Conservation (phyloP, 2,797 vertebrate genomes). For the Garrulus glandarius region DNA sequence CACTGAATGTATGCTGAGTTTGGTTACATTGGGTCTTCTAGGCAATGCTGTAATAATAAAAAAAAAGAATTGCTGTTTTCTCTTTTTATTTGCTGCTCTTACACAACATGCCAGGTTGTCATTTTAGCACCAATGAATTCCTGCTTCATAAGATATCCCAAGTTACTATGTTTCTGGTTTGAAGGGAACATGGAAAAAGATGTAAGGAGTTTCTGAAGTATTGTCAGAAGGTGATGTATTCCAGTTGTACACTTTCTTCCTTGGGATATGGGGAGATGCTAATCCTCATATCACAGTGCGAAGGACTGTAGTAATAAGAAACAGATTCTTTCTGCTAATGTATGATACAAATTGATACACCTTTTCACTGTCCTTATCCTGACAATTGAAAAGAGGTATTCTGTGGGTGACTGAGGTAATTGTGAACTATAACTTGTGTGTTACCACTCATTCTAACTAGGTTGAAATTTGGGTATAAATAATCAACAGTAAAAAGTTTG, state of each 20-base stretch:
- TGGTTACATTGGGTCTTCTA: not conserved
- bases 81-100: not conserved
- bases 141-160: not conserved
- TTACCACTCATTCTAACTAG: not conserved
- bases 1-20: not conserved
- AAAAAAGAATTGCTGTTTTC: not conserved
- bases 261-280: not conserved
- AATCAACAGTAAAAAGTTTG: not conserved
- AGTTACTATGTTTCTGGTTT: not conserved
- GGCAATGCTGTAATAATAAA: not conserved
- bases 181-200: not conserved
- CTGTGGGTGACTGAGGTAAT: not conserved
- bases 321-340: not conserved
- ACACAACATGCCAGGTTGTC: rapidly evolving
- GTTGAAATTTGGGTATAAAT: not conserved
- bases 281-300: not conserved
- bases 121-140: not conserved
- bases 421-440: not conserved
- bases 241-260: not conserved
- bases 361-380: not conserved
- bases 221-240: not conserved
- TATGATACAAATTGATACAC: not conserved
- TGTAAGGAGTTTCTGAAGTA: not conserved
- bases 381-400: not conserved
- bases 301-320: not conserved